These are phyloP conservation scores for Epinephelus cyanopodus DNA, from an alignment of 2,113 vertebrate species.

Conservation along the genomic window DNA sequence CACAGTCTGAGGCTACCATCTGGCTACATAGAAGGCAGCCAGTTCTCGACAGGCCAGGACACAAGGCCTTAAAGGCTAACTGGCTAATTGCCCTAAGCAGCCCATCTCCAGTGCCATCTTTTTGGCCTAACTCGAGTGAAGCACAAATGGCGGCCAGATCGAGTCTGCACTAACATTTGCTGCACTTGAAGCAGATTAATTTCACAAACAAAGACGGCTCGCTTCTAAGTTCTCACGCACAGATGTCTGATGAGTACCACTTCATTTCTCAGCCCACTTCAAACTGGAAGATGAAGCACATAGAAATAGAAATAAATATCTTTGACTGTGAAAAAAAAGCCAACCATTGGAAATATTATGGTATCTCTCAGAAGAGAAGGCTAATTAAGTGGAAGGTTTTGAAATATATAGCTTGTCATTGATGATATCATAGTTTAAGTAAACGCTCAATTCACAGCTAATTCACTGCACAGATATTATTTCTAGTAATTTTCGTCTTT, in stretches of 20 bases:
- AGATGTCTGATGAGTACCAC: slow-evolving; percentile 72
- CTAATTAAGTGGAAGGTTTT: slow-evolving; percentile 49
- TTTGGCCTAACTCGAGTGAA: slow-evolving; percentile 49
- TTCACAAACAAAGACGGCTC: slow-evolving; percentile 68
- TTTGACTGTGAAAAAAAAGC: slow-evolving; percentile 42
- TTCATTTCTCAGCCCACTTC: slow-evolving; percentile 67
- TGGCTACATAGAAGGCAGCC: slow-evolving; percentile 72
- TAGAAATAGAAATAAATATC: slow-evolving; percentile 43
- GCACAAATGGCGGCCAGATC: slow-evolving; percentile 67
- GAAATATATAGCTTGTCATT: background rate
- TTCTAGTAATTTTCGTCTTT: background rate
- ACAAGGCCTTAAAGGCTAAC: slow-evolving; percentile 80
- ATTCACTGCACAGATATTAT: slow-evolving; percentile 1
- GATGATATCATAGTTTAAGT: background rate
- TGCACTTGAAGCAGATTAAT: slow-evolving; percentile 70
- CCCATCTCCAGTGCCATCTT: slow-evolving; percentile 63
- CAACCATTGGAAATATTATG: slow-evolving; percentile 15
- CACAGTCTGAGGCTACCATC: slow-evolving; percentile 75
- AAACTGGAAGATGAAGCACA: slow-evolving; percentile 50
- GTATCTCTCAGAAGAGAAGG: background rate
- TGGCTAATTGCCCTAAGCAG: slow-evolving; percentile 75
- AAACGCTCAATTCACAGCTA: background rate
- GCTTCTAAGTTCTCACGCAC: slow-evolving; percentile 60
- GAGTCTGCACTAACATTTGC: slow-evolving; percentile 64
- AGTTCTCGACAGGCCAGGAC: slow-evolving; percentile 72